Conservation (phyloP, 2,113 vertebrate species). For the Cromileptes altivelis region DNA sequence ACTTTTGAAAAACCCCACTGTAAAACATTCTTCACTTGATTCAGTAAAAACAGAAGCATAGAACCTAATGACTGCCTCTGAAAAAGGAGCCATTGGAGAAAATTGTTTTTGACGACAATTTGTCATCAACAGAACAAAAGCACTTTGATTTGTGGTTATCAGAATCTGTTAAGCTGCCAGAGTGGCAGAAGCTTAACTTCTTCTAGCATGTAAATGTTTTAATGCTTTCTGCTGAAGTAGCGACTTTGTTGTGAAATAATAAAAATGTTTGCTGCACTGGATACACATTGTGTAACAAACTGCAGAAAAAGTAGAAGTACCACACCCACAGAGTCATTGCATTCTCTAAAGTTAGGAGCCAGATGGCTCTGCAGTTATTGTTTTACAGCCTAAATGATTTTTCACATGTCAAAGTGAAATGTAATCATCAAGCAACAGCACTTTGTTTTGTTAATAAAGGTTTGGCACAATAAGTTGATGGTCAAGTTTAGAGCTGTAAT, state of each 20-base stretch:
- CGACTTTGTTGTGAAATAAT: neutral
- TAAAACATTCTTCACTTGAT: neutral
- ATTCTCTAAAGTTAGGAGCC: neutral
- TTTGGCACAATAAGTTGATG: neutral
- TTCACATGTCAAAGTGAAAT: neutral
- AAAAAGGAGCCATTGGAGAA: neutral
- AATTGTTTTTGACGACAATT: slow-evolving; percentile 5
- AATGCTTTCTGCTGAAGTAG: neutral
- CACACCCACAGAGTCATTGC: neutral
- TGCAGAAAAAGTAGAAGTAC: neutral
- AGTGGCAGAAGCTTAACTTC: neutral
- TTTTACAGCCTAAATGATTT: neutral
- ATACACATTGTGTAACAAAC: neutral
- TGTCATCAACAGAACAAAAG: neutral
- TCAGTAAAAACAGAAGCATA: slow-evolving; percentile 5
- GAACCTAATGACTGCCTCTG: neutral
- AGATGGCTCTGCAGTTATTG: neutral
- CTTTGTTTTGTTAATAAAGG: neutral
- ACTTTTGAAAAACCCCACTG: slow-evolving; percentile 6
- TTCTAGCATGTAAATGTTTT: neutral
- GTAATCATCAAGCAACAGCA: neutral
- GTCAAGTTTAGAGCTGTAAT: no score
- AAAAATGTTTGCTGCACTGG: no score
- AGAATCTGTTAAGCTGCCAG: neutral
- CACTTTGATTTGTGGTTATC: neutral